Percentiles rank a stretch among this genome's conserved stretches.
These are phyloP conservation scores for Epizoanthus rinbou DNA, from an alignment of 92 coral and sea anemone species.

Conservation along the genomic window DNA sequence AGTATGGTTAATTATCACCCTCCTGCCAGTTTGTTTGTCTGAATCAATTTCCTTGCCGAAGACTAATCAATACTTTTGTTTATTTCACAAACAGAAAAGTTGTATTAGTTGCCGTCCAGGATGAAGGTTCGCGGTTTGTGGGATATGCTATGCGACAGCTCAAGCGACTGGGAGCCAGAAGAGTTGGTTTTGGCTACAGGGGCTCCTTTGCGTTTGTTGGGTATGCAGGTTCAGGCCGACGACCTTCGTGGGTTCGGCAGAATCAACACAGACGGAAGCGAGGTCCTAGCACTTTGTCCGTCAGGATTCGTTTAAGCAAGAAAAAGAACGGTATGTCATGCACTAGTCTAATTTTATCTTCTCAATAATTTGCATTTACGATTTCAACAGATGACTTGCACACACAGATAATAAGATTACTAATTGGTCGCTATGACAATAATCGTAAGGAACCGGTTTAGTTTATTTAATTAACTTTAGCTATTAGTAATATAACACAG, in stretches of 20 bases:
- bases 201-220: constrained; percentile 27
- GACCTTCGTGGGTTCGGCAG: constrained; percentile 14
- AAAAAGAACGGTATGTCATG: neutral
- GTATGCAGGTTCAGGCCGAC: neutral
- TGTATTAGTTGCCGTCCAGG: constrained; percentile 13
- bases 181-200: constrained; percentile 10
- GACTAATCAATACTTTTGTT: no score
- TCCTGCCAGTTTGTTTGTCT: no score
- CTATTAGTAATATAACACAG: no score
- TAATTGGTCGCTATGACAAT: no score
- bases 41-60: neutral
- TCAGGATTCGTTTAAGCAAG: constrained; percentile 29
- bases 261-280: constrained; percentile 22
- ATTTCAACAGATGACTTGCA: neutral
- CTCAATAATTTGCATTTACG: no score
- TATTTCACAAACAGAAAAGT: neutral
- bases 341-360: no score
- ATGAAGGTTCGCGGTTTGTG: constrained; percentile 13
- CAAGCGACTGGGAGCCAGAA: constrained; percentile 24
- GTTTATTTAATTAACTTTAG: neutral
- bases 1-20: no score
- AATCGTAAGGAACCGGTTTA: neutral
- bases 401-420: no score
- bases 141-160: constrained; percentile 29
- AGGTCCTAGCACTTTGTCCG: constrained; percentile 30